Evolutionary conservation across 2,113 vertebrate genomes (phyloP), one percentile per base, ranked within the genome.

Genomic region (Lepidothrix coronata): DNA sequence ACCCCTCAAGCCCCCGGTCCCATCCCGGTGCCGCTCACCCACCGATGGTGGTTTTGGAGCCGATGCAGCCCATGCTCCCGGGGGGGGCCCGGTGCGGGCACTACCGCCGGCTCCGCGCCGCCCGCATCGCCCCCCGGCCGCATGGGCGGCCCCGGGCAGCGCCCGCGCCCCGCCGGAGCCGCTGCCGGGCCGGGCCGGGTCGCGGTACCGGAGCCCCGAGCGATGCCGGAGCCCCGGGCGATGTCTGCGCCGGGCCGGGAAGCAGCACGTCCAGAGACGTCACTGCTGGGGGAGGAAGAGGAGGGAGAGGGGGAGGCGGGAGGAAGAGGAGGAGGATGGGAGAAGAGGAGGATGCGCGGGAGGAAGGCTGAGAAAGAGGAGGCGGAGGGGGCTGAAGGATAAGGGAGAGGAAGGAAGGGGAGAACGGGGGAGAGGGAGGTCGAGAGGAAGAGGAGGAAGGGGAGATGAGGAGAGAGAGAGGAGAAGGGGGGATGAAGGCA

Each of bases 21-120:
- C 31, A 27, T n/a, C 62, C 90, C n/a, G 10, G 77, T 66, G 70
- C 70, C 87, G 87, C 93, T 96, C 88, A 95, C 99, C 99, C 99
- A 99, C 99, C 98, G 94, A 99, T 97, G 72, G 98, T 98, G 92
- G 98, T 97, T 97, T 98, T 98, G 97, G 98, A 98, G 97, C 98
- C 98, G 95, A 99, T 97, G 96, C 98, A 99, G 96, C 99, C 99
- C 99, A 99, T 99, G 97, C 95, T 98, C 97, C 88, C 88, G 94
- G 85, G 97, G 90, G 87, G 85, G 70, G 70, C 89, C 94, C 93
- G 78, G 85, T 92, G 95, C 90, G 78, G 93, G 91, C 63, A 57
- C 92, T 85, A 93, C 92, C 90, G 94, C 79, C 80, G 85, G 90
- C 92, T 95, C 90, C 96, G 73, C 86, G 93, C 94, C 89, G 91